phyloP scores from a whole-genome alignment of 2,888 invertebrate species.

The Clostera curtula region DNA sequence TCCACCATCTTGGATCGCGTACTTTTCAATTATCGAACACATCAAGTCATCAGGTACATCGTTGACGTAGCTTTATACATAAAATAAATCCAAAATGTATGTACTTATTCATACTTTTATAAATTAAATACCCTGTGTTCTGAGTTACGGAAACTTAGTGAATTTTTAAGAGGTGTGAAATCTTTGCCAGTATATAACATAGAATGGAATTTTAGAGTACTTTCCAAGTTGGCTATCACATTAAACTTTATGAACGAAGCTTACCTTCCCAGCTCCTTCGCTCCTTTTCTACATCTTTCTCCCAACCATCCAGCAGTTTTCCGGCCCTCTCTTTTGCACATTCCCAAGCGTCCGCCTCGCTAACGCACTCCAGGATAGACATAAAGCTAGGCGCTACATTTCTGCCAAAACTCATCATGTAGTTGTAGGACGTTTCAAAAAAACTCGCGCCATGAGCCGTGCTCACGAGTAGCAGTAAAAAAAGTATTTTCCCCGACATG shows the following conservation, averaged over 20 bases:
- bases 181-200: too few species aligned
- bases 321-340: conserved; percentile 73
- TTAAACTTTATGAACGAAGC: too few species aligned
- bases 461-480: background rate
- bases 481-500: background rate
- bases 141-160: too few species aligned
- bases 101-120: too few species aligned
- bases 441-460: conserved; percentile 49
- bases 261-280: conserved; percentile 58
- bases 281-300: conserved; percentile 47
- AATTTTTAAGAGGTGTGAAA: too few species aligned
- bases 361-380: conserved; percentile 70
- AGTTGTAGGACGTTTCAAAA: conserved; percentile 53
- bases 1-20: too few species aligned
- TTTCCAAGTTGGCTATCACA: too few species aligned
- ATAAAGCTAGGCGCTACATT: conserved; percentile 67
- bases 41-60: too few species aligned
- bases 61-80: too few species aligned
- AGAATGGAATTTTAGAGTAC: background rate
- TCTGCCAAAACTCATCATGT: conserved; percentile 55
- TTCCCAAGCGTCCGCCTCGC: conserved; percentile 62
- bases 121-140: too few species aligned
- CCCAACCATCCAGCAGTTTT: conserved; percentile 63
- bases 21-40: too few species aligned
- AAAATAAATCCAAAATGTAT: too few species aligned